Percentiles rank a stretch among this genome's conserved stretches.
Conservation (phyloP, 2,888 invertebrate genomes). For the Troides helena region DNA sequence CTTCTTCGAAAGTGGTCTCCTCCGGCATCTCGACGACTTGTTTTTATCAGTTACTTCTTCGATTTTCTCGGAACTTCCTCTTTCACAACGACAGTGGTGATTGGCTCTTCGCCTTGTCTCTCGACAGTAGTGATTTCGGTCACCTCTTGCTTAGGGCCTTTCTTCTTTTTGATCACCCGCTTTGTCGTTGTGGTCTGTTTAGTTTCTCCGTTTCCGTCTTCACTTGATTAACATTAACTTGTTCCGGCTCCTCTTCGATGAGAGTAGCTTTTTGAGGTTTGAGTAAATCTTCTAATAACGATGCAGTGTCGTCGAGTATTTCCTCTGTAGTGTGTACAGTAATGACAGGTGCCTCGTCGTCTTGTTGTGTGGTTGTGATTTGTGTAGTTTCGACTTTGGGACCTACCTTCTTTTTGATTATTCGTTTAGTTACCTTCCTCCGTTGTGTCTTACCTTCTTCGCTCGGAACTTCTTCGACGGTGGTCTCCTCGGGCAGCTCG, state of each 20-base stretch:
- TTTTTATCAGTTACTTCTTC: slow-evolving; percentile 21
- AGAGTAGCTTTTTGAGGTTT: slow-evolving; percentile 28
- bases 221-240: slow-evolving; percentile 34
- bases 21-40: slow-evolving; percentile 47
- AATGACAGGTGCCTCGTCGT: too few relatives aligned
- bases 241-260: slow-evolving; percentile 21
- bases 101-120: slow-evolving; percentile 38
- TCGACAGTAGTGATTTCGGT: slow-evolving; percentile 39
- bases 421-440: slow-evolving; percentile 35
- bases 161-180: slow-evolving; percentile 35
- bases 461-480: slow-evolving; percentile 12
- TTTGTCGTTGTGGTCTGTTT: slow-evolving; percentile 36
- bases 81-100: slow-evolving; percentile 35
- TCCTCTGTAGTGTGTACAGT: too few relatives aligned
- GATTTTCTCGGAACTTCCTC: slow-evolving; percentile 33
- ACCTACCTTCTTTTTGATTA: too few relatives aligned
- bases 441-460: slow-evolving; percentile 41
- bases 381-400: too few relatives aligned
- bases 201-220: slow-evolving; percentile 18
- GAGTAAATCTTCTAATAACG: slow-evolving; percentile 23
- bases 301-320: too few relatives aligned
- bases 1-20: slow-evolving; percentile 37
- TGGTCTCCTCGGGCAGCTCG: not conserved
- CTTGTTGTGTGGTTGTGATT: too few relatives aligned
- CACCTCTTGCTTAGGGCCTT: slow-evolving; percentile 34